Percentiles rank a stretch among this genome's conserved stretches.
Evolutionary conservation across 1,140 invertebrate genomes (phyloP).

Genomic region (Nasonia giraulti): DNA sequence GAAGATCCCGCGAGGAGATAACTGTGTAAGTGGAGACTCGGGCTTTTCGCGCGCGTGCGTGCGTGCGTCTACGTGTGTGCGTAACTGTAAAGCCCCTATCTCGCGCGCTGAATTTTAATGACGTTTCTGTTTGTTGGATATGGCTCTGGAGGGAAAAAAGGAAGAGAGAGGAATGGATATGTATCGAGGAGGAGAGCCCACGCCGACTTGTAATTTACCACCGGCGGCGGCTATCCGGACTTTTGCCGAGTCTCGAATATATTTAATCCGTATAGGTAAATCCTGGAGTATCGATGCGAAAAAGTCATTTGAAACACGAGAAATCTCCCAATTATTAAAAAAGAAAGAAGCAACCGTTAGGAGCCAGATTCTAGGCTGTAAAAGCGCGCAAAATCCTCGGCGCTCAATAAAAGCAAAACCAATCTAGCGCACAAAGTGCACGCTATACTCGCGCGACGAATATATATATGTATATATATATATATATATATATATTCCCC

Average conservation of each 20-base stretch:
- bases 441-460: neutral
- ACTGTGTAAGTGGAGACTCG: constrained; percentile 68
- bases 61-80: constrained; percentile 3
- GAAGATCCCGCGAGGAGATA: constrained; percentile 69
- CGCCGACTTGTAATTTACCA: constrained; percentile 46
- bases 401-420: constrained; percentile 19
- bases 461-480: no score
- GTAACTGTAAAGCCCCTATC: constrained; percentile 50
- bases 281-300: no score
- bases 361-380: neutral
- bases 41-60: neutral
- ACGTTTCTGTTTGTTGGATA: constrained; percentile 49
- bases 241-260: neutral
- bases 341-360: neutral
- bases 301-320: neutral
- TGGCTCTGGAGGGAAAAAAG: neutral
- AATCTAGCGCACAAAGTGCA: constrained; percentile 19
- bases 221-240: neutral
- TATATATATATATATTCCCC: constrained; percentile 6
- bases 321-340: neutral
- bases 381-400: constrained; percentile 3
- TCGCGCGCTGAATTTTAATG: constrained; percentile 51
- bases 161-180: neutral
- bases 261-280: no score
- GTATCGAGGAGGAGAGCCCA: neutral